A percentile compares a stretch with the other conserved stretches of the same genome.
Conservation (phyloP, 2,113 vertebrate genomes). For the Hippolais icterina region DNA sequence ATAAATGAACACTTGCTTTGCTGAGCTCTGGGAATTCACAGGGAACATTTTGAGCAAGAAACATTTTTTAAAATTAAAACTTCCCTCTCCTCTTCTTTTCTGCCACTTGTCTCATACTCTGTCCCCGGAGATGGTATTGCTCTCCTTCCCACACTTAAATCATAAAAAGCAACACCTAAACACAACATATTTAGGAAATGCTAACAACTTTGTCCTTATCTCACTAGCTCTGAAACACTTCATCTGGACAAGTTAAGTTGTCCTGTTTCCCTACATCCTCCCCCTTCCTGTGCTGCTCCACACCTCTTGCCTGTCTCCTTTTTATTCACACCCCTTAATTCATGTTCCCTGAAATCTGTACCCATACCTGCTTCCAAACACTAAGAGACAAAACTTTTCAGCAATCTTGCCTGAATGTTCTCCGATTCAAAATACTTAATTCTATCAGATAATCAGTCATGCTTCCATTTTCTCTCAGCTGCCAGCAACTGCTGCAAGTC, state of each 20-base stretch:
- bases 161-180: not conserved
- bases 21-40: conserved; percentile 32
- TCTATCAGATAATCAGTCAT: not conserved
- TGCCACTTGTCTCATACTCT: not conserved
- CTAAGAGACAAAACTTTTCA: not conserved
- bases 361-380: not conserved
- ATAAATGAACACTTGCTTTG: conserved; percentile 3
- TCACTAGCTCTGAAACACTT: not conserved
- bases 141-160: not conserved
- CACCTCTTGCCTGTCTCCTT: not conserved
- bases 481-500: not conserved
- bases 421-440: not conserved
- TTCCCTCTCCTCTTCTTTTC: not conserved
- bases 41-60: conserved; percentile 29
- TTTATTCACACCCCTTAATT: not conserved
- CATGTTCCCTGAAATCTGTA: not conserved
- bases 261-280: not conserved
- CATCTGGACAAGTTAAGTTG: not conserved
- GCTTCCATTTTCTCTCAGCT: not conserved
- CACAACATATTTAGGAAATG: not conserved
- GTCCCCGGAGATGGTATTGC: not conserved
- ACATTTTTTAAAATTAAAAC: conserved; percentile 26
- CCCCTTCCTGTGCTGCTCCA: not conserved
- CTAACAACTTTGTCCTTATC: not conserved
- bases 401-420: not conserved